Base-by-base conservation (phyloP, 2,113 vertebrate species). In the Holacanthus passer region DNA sequence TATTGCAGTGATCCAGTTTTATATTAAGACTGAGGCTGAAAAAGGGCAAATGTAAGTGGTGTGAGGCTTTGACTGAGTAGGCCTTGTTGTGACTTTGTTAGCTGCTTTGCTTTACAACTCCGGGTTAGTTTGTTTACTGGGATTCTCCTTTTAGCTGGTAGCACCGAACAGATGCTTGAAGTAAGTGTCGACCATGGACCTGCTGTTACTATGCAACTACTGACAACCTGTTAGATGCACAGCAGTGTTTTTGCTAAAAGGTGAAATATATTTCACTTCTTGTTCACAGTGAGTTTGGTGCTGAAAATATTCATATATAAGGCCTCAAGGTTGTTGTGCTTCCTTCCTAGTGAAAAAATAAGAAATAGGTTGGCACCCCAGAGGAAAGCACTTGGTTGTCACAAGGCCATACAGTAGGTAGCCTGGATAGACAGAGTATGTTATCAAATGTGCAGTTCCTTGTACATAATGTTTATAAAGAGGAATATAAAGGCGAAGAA, bases 221-320 rank as follows among this genome's bases (percentile, higher is more conserved):
- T 77, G 52, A 88, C 77, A 84, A 66, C 77, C 56, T 79, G 71
- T 69, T 50, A 84, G 71, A 73, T 60, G 58, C 82, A 77, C 39
- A 60, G 69, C 53, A 0, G 67, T 65, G 72, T 73, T 65, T 60
- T 76, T 2, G 22, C 59, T 69, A 17, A 83, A 72, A 72, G 48
- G 43, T 71, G 59, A 68, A 37, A 50, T 65, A 66, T 81, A 43
- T 86, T 66, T 58, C 20, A 53, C 48, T 32, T 71, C 12, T 63
- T 72, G 60, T 76, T 71, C 41, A 66, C 53, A 48, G 39, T 70
- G 19, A 31, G 47, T 66, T 83, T 63, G 60, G 22, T 50, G 43
- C 73, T 66, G n/a, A 77, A 77, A 52, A 55, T 35, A 22, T 56
- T 47, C n/a, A n/a, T n/a, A n/a, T n/a, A n/a, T 35, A 31, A 62